Evolutionary conservation across 2,113 vertebrate genomes (phyloP).

Genomic region (Phylloscopus trochilus): DNA sequence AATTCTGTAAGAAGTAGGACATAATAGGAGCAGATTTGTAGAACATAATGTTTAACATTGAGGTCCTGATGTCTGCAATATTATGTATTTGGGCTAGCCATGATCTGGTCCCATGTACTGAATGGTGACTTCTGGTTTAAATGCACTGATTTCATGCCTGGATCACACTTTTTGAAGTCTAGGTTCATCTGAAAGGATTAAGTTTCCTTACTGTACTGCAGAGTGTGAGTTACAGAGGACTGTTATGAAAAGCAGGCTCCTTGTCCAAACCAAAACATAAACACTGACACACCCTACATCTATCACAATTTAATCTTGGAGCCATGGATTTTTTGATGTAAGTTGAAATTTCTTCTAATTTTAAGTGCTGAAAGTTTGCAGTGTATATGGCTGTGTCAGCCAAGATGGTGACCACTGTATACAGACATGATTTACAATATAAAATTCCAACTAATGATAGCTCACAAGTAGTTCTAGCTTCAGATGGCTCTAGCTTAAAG

Average conservation of each 20-base stretch:
- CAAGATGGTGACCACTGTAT: background rate
- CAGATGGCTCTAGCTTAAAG: background rate
- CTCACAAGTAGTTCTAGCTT: background rate
- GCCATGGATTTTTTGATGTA: background rate
- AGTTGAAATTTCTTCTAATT: background rate
- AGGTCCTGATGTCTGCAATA: background rate
- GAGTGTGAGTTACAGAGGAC: background rate
- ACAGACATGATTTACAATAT: background rate
- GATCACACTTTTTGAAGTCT: background rate
- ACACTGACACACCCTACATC: background rate
- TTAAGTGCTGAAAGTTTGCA: background rate
- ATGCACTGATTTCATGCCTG: background rate
- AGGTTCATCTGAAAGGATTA: background rate
- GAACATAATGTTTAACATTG: fast-evolving
- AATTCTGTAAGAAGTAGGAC: background rate
- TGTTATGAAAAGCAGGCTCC: background rate
- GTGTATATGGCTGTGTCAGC: background rate
- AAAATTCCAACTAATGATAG: background rate
- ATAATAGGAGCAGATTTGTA: background rate
- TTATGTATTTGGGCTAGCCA: background rate
- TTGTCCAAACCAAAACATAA: background rate
- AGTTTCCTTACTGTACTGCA: background rate
- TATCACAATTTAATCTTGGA: background rate
- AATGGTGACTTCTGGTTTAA: background rate
- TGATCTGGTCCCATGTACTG: background rate